phyloP scores from a whole-genome alignment of 1,140 invertebrate species.

The Rhizoglyphus robini region DNA sequence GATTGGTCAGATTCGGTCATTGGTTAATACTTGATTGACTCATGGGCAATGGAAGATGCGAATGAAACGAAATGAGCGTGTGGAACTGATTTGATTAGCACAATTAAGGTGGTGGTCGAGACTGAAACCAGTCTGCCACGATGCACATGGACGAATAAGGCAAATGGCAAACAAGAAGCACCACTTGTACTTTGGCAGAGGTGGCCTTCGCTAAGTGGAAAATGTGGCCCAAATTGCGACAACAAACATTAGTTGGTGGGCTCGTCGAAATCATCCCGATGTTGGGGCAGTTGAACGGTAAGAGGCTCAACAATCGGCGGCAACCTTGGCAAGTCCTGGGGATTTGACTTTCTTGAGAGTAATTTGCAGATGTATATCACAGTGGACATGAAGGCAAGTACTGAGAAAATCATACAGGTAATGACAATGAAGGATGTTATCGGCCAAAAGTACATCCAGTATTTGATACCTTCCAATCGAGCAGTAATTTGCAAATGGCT shows the following conservation, averaged over 20 bases:
- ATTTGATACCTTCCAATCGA: slow-evolving; percentile 4
- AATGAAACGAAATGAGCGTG: too few species aligned
- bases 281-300: background rate
- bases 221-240: background rate
- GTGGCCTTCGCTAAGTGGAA: background rate
- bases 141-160: too few species aligned
- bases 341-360: background rate
- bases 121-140: too few species aligned
- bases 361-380: background rate
- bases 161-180: too few species aligned
- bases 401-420: background rate
- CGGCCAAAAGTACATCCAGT: slow-evolving; percentile 19
- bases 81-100: too few species aligned
- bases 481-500: background rate
- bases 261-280: background rate
- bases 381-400: background rate
- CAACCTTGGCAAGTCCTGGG: background rate
- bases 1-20: too few species aligned
- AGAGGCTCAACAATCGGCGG: background rate
- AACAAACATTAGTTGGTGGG: background rate
- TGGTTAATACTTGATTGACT: too few species aligned
- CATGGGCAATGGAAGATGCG: too few species aligned
- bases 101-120: too few species aligned
- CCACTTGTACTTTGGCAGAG: background rate
- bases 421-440: slow-evolving; percentile 1